These are phyloP conservation scores for Galaxea fascicularis DNA, from an alignment of 92 coral and sea anemone genomes.

Conservation along the genomic window DNA sequence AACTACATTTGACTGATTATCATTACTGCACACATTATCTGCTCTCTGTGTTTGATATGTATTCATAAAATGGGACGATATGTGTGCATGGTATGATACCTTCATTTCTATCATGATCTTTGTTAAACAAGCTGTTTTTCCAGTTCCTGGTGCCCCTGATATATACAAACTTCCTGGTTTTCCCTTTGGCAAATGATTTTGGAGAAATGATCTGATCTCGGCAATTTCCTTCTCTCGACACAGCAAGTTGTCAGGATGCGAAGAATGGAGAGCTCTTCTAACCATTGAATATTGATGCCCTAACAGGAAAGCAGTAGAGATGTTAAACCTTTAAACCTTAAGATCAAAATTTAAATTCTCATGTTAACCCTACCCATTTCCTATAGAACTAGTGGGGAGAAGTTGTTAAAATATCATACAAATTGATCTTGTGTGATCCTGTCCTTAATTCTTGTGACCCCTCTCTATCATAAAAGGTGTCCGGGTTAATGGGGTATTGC, in stretches of 20 bases:
- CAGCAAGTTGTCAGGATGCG: constrained; percentile 85
- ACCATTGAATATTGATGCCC: constrained; percentile 85
- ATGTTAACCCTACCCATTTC: no score
- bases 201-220: constrained; percentile 78
- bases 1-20: no score
- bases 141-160: constrained; percentile 99
- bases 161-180: constrained; percentile 96
- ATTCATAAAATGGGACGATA: neutral
- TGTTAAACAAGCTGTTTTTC: constrained; percentile 97
- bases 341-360: no score
- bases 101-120: constrained; percentile 79
- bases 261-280: constrained; percentile 93
- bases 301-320: constrained; percentile 15
- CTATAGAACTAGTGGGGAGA: no score
- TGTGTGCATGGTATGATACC: constrained; percentile 41
- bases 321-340: no score
- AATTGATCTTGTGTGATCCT: no score
- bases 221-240: constrained; percentile 91
- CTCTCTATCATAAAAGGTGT: no score
- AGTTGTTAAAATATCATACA: no score
- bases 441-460: no score
- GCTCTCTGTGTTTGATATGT: neutral
- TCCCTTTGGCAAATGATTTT: constrained; percentile 71
- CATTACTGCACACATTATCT: no score
- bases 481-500: no score